Conservation (phyloP, 2,888 invertebrate species). For the Drosophila atripex region DNA sequence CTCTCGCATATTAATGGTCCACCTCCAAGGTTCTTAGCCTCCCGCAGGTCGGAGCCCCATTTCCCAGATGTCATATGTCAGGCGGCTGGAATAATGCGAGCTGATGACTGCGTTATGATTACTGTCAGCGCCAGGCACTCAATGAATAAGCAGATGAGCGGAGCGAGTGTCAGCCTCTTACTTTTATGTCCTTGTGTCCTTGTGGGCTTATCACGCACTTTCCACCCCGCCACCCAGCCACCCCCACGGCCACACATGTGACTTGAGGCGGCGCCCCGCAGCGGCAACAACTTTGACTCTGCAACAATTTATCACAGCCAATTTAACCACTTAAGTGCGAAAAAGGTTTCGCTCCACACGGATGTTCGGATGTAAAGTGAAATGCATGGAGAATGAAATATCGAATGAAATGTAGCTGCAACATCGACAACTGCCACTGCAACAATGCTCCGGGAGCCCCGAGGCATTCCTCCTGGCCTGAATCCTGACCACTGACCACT, state of each 20-base stretch:
- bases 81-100: slow-evolving; percentile 66
- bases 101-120: slow-evolving; percentile 75
- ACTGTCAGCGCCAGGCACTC: slow-evolving; percentile 71
- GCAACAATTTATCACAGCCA: slow-evolving; percentile 80
- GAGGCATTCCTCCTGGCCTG: slow-evolving; percentile 22
- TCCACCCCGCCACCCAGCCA: slow-evolving; percentile 3
- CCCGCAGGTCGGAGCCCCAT: slow-evolving; percentile 39
- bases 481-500: slow-evolving; percentile 52
- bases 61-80: slow-evolving; percentile 78
- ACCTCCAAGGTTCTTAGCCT: slow-evolving; percentile 16
- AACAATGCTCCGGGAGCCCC: slow-evolving; percentile 41
- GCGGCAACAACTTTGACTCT: slow-evolving; percentile 67
- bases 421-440: slow-evolving; percentile 28
- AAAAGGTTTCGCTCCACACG: slow-evolving; percentile 60
- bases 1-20: slow-evolving; percentile 36
- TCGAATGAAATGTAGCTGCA: slow-evolving; percentile 49
- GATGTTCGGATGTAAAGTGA: slow-evolving; percentile 39
- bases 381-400: slow-evolving; percentile 47
- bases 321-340: slow-evolving; percentile 80
- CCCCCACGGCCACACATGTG: slow-evolving; percentile 23
- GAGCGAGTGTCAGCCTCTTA: slow-evolving; percentile 37
- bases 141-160: slow-evolving; percentile 63
- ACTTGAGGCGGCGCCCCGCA: slow-evolving; percentile 72
- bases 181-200: slow-evolving; percentile 54
- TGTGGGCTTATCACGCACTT: slow-evolving; percentile 53